Percentiles rank a stretch among this genome's conserved stretches.
Conservation (phyloP, 2,888 invertebrate species). For the Cephus nigrinus region DNA sequence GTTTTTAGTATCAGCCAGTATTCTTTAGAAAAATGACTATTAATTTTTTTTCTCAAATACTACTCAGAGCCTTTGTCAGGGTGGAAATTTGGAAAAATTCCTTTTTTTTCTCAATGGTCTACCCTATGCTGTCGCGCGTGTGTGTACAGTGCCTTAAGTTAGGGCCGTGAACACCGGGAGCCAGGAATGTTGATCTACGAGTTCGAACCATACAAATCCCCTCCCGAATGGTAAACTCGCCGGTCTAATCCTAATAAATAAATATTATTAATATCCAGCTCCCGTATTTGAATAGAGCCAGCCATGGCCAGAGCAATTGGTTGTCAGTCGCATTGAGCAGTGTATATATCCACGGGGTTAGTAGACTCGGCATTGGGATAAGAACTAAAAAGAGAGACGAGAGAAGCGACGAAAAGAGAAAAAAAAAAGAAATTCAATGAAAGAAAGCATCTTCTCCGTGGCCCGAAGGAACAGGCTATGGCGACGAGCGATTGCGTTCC, state of each 20-base stretch:
- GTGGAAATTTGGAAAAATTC: not conserved
- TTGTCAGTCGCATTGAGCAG: not conserved
- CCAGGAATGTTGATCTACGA: constrained; percentile 54
- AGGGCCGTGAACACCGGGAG: constrained; percentile 44
- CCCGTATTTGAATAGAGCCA: constrained; percentile 37
- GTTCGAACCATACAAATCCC: constrained; percentile 36
- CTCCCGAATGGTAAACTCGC: constrained; percentile 20
- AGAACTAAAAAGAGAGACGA: not conserved
- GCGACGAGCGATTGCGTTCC: not conserved
- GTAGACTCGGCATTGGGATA: not conserved
- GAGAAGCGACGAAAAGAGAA: not conserved
- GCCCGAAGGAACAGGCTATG: not conserved
- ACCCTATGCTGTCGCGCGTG: not conserved
- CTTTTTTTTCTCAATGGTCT: not conserved
- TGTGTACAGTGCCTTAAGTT: constrained; percentile 20
- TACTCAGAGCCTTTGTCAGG: not conserved
- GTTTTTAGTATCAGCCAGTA: not conserved
- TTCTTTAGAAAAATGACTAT: not conserved
- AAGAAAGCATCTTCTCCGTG: not conserved
- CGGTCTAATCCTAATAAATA: constrained; percentile 35
- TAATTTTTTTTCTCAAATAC: not conserved
- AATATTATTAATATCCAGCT: constrained; percentile 47
- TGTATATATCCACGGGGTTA: not conserved
- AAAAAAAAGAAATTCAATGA: not conserved
- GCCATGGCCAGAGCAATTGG: constrained; percentile 19